phyloP scores from a whole-genome alignment of 2,797 vertebrate species.

The Mionectes olivaceus region DNA sequence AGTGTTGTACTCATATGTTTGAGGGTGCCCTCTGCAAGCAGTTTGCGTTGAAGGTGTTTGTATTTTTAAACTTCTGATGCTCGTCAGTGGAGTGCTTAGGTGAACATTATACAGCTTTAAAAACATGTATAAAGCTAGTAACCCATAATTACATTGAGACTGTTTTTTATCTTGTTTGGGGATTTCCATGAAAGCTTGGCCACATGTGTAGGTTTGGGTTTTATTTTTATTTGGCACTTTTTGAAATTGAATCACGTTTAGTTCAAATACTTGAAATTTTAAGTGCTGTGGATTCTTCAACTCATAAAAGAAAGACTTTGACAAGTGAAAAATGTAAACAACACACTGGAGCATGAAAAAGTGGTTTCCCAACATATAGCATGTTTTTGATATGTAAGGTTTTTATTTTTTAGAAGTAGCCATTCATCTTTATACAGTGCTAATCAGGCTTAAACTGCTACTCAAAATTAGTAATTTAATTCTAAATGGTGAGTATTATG shows the following conservation, averaged over 20 bases:
- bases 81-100: conserved; percentile 72
- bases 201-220: background rate
- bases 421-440: conserved; percentile 58
- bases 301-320: conserved; percentile 51
- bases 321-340: conserved; percentile 43
- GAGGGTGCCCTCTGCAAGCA: conserved; percentile 67
- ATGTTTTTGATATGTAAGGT: conserved; percentile 73
- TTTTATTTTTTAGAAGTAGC: conserved; percentile 73
- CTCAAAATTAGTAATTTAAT: conserved; percentile 58
- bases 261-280: conserved; percentile 52
- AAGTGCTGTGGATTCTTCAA: conserved; percentile 53
- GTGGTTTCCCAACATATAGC: conserved; percentile 70
- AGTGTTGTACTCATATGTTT: conserved; percentile 73
- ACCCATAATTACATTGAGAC: conserved; percentile 38
- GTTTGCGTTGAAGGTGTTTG: conserved; percentile 68
- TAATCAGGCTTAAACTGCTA: conserved; percentile 68
- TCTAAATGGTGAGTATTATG: conserved; percentile 49
- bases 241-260: conserved; percentile 49
- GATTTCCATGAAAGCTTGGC: conserved; percentile 48
- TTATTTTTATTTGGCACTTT: conserved; percentile 50
- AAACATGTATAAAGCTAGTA: conserved; percentile 61
- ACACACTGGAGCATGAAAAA: conserved; percentile 75
- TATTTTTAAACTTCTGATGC: conserved; percentile 71
- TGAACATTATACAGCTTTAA: conserved; percentile 73
- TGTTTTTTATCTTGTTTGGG: conserved; percentile 47